Conservation (phyloP, 1,140 invertebrate species). For the Oryctes rhinoceros region DNA sequence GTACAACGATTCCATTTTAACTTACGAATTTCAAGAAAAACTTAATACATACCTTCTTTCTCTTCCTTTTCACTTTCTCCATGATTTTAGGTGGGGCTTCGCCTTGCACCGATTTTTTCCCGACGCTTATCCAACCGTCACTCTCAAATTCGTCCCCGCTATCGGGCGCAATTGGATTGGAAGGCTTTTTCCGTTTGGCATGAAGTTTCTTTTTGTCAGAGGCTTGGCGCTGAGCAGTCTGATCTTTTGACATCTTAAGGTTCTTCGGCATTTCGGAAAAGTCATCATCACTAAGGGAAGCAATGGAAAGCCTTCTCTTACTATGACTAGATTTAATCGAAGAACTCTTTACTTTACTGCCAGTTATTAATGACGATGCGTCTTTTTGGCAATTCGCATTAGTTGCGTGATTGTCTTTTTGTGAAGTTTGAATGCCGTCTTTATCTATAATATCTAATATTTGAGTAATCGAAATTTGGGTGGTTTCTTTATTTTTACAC, state of each 20-base stretch:
- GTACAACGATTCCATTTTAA: neutral
- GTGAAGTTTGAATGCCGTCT: neutral
- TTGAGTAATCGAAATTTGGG: slow-evolving; percentile 49
- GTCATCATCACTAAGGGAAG: neutral
- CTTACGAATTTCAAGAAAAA: neutral
- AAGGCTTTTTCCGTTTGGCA: neutral
- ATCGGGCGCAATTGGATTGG: neutral
- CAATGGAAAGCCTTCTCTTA: too few species aligned
- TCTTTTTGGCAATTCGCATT: neutral
- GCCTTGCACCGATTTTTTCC: neutral
- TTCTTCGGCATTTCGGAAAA: neutral
- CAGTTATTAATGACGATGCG: neutral
- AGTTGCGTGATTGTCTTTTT: neutral
- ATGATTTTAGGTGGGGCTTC: neutral
- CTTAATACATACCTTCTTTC: neutral
- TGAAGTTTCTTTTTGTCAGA: neutral
- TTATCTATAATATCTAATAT: slow-evolving; percentile 39
- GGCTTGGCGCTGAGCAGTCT: neutral
- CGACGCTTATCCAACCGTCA: slow-evolving; percentile 14
- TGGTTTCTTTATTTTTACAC: neutral
- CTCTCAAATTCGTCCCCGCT: slow-evolving; percentile 51
- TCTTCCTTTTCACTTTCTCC: neutral
- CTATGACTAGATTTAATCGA: too few species aligned
- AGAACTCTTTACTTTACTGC: neutral
- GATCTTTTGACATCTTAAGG: neutral